Conservation (phyloP, 2,888 invertebrate species). For the Erannis defoliaria region DNA sequence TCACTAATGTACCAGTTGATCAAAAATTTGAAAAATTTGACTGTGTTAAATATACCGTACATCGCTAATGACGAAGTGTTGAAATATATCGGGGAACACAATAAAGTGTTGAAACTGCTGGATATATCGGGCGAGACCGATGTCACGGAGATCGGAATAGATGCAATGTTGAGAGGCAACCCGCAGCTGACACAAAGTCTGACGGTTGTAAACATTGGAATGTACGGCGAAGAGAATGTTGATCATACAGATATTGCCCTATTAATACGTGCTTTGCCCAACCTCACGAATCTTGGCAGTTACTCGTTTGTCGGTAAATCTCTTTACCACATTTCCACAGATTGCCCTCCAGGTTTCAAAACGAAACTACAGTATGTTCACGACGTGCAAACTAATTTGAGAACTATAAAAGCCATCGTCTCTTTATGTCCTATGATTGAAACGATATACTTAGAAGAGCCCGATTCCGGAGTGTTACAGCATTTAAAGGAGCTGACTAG, state of each 20-base stretch:
- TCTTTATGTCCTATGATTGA: constrained; percentile 88
- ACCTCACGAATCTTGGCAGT: constrained; percentile 88
- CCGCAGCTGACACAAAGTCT: constrained; percentile 84
- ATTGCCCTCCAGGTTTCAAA: constrained; percentile 83
- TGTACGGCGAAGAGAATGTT: constrained; percentile 90
- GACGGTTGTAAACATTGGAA: constrained; percentile 89
- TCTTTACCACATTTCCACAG: constrained; percentile 84
- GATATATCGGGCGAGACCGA: constrained; percentile 91
- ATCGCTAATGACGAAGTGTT: constrained; percentile 90
- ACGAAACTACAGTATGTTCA: constrained; percentile 90
- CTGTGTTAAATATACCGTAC: constrained; percentile 89
- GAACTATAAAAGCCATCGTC: constrained; percentile 87
- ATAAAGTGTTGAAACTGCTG: constrained; percentile 85
- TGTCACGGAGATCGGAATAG: constrained; percentile 89
- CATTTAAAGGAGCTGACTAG: constrained; percentile 79
- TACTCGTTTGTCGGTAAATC: constrained; percentile 90
- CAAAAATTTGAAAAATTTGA: constrained; percentile 86
- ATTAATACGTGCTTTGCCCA: constrained; percentile 88
- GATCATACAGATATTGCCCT: constrained; percentile 89
- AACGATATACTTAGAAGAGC: constrained; percentile 88
- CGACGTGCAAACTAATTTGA: constrained; percentile 87
- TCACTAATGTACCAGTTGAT: constrained; percentile 87
- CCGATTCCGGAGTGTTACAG: constrained; percentile 84
- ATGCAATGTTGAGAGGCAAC: constrained; percentile 83
- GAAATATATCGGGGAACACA: constrained; percentile 85